Conservation (phyloP, 2,797 vertebrate genomes). For the Chromis chromis region DNA sequence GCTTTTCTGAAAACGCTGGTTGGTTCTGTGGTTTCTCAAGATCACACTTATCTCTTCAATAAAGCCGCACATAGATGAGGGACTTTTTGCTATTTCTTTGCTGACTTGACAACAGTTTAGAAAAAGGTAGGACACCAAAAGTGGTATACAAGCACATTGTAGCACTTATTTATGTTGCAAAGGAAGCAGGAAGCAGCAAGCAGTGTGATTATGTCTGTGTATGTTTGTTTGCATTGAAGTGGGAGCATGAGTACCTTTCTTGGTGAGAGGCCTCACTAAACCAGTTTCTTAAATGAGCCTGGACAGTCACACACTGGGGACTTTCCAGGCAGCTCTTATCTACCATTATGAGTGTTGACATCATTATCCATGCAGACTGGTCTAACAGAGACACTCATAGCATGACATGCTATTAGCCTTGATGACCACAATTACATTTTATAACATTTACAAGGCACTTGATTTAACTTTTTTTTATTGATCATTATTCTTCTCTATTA, state of each 20-base stretch:
- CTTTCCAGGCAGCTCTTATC: slow-evolving; percentile 60
- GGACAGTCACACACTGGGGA: slow-evolving; percentile 48
- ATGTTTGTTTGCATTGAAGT: slow-evolving; percentile 4
- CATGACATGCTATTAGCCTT: background rate
- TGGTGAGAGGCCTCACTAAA: slow-evolving; percentile 29
- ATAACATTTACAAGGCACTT: no score
- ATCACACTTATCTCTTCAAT: slow-evolving; percentile 7
- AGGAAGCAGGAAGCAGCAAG: background rate
- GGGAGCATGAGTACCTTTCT: background rate
- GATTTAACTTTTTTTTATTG: no score
- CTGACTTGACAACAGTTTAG: slow-evolving; percentile 4
- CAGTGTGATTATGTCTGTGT: background rate
- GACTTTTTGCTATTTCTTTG: background rate
- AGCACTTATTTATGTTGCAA: background rate
- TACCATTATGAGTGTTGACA: slow-evolving; percentile 46
- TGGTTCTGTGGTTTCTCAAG: slow-evolving; percentile 6
- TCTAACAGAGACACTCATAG: slow-evolving; percentile 3
- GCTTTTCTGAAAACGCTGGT: slow-evolving; percentile 20
- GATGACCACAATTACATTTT: no score
- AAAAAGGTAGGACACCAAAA: background rate
- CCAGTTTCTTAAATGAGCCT: slow-evolving; percentile 36
- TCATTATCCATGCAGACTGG: slow-evolving; percentile 54
- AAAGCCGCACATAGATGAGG: slow-evolving; percentile 3
- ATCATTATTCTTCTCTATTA: no score
- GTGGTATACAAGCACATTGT: background rate